Evolutionary conservation across 2,797 vertebrate species (phyloP).

Genomic region (Cyprinodon diabolis): DNA sequence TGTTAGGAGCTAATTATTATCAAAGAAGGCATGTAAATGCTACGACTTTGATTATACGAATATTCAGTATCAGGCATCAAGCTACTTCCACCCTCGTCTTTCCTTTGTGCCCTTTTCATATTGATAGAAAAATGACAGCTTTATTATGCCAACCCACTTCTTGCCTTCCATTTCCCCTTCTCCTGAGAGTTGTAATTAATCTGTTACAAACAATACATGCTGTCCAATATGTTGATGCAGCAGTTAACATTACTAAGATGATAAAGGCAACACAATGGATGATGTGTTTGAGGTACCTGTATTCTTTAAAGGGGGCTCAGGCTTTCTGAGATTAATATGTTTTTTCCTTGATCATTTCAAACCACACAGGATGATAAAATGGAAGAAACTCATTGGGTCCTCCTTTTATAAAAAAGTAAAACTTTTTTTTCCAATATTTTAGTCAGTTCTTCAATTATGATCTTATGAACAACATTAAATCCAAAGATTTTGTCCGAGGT

Average conservation of each 20-base stretch:
- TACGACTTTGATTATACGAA: slow-evolving; percentile 18
- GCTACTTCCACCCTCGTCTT: slow-evolving; percentile 16
- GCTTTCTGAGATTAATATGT: slow-evolving; percentile 59
- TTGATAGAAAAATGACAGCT: slow-evolving; percentile 62
- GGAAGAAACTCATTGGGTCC: slow-evolving; percentile 13
- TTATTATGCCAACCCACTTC: slow-evolving; percentile 68
- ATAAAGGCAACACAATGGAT: slow-evolving; percentile 34
- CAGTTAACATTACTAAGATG: slow-evolving; percentile 39
- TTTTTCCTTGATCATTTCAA: slow-evolving; percentile 51
- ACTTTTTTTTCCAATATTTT: too few relatives aligned
- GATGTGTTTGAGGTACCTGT: slow-evolving; percentile 35
- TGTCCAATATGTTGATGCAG: slow-evolving; percentile 61
- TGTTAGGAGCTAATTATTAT: slow-evolving; percentile 9
- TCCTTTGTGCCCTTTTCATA: slow-evolving; percentile 43
- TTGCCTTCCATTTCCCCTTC: slow-evolving; percentile 35
- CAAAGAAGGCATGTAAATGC: slow-evolving; percentile 8
- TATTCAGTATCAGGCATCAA: background rate
- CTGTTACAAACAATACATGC: slow-evolving; percentile 71
- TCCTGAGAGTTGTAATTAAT: slow-evolving; percentile 69
- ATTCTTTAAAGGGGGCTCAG: slow-evolving; percentile 54
- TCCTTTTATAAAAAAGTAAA: slow-evolving; percentile 4
- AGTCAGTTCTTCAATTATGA: too few relatives aligned
- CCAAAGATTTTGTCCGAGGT: too few relatives aligned
- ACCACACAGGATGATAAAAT: slow-evolving; percentile 37
- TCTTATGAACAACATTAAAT: too few relatives aligned